These are phyloP conservation scores for Callorhinus ursinus DNA, from an alignment of 2,113 vertebrate genomes.

Conservation along the genomic window DNA sequence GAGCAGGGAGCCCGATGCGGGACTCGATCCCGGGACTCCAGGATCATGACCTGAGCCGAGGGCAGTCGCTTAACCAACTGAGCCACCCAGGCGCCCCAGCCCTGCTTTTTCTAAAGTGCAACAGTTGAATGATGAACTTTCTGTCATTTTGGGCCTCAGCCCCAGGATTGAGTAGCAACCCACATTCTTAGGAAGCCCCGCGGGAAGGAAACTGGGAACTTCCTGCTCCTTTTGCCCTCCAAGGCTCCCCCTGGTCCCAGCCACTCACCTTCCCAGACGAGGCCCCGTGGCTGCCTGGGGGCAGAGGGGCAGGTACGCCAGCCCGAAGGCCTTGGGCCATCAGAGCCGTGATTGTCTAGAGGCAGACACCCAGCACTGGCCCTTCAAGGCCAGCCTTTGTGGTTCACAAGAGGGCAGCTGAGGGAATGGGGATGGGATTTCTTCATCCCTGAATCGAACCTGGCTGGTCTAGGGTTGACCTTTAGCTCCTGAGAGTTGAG, in stretches of 20 bases:
- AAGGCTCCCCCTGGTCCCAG: not conserved
- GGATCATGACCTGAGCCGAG: too few species aligned
- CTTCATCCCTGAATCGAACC: not conserved
- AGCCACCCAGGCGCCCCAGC: too few species aligned
- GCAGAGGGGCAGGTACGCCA: not conserved
- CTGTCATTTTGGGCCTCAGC: not conserved
- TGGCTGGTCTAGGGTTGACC: not conserved
- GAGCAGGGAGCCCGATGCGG: too few species aligned
- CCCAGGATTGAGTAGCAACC: not conserved
- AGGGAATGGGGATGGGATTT: not conserved
- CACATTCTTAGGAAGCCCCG: not conserved
- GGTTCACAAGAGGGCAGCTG: not conserved
- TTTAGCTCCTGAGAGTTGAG: not conserved
- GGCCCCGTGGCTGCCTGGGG: not conserved
- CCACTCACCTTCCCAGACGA: not conserved
- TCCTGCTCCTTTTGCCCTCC: not conserved
- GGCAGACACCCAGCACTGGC: fast-evolving
- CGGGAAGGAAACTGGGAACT: not conserved
- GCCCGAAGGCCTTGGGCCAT: not conserved
- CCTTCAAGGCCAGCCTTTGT: not conserved
- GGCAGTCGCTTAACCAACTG: too few species aligned
- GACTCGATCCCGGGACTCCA: too few species aligned
- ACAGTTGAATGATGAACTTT: not conserved
- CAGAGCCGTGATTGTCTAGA: fast-evolving
- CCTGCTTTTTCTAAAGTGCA: not conserved